These are phyloP conservation scores for Onthophagus sagittarius DNA, from an alignment of 2,888 invertebrate genomes.

Conservation along the genomic window DNA sequence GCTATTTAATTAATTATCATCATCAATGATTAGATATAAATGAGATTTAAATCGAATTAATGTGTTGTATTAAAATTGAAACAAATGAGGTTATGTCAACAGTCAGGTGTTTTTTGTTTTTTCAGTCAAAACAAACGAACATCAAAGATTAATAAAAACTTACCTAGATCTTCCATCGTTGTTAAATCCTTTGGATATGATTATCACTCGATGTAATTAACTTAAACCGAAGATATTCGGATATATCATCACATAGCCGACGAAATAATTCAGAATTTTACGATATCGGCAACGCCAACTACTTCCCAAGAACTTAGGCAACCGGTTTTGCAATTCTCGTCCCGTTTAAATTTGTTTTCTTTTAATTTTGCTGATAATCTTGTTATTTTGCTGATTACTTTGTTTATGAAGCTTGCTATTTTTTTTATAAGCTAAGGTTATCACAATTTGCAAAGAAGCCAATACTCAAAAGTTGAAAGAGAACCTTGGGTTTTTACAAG, in stretches of 20 bases:
- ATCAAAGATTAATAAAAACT: slow-evolving; percentile 8
- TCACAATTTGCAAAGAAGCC: background rate
- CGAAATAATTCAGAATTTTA: background rate
- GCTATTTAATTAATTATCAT: background rate
- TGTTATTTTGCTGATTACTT: background rate
- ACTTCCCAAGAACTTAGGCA: background rate
- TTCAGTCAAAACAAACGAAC: background rate
- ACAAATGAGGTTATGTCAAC: slow-evolving; percentile 22
- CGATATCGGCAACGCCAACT: background rate
- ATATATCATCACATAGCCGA: background rate
- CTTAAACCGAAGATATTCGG: background rate
- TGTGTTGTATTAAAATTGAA: background rate
- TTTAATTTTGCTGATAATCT: background rate
- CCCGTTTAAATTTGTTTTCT: background rate
- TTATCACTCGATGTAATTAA: background rate
- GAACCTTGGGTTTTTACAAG: no score
- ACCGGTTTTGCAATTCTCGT: background rate
- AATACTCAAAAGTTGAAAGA: no score
- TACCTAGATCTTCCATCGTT: slow-evolving; percentile 23
- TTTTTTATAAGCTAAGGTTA: background rate
- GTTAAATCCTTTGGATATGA: background rate
- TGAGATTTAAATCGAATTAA: background rate
- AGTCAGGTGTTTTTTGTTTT: slow-evolving; percentile 6
- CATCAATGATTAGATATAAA: background rate
- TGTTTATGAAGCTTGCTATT: background rate